These are phyloP conservation scores for Riptortus pedestris DNA, from an alignment of 1,140 invertebrate genomes.

Conservation along the genomic window DNA sequence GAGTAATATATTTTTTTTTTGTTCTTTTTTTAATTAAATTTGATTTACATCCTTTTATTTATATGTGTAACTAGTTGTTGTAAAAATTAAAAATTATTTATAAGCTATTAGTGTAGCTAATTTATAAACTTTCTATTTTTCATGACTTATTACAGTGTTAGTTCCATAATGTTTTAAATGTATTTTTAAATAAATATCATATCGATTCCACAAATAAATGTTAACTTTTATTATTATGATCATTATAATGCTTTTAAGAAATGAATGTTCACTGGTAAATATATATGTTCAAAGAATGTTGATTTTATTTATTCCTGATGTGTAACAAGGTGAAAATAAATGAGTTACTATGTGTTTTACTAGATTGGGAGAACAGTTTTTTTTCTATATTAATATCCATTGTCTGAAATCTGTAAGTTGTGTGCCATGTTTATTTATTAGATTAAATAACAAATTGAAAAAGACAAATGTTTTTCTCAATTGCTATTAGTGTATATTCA, in stretches of 20 bases:
- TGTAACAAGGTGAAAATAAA: too few species aligned
- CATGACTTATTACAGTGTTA: constrained; percentile 3
- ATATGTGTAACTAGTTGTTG: constrained; percentile 5
- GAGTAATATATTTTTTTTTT: neutral
- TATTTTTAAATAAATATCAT: constrained; percentile 12
- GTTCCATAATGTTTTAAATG: constrained; percentile 9
- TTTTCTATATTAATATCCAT: too few species aligned
- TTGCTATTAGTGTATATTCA: too few species aligned
- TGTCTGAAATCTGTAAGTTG: too few species aligned
- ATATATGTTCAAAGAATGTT: constrained; percentile 4
- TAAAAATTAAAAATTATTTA: constrained; percentile 3
- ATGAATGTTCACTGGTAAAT: constrained; percentile 9
- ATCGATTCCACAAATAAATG: constrained; percentile 2
- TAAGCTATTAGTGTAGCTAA: constrained; percentile 4
- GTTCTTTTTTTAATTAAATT: constrained; percentile 1
- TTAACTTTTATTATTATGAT: constrained; percentile 13
- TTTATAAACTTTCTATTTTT: constrained; percentile 11
- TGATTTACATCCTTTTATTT: neutral
- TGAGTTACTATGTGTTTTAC: too few species aligned
- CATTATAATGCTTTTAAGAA: constrained; percentile 2
- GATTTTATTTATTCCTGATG: too few species aligned
- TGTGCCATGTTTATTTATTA: too few species aligned
- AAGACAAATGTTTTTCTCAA: too few species aligned
- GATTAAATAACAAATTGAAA: too few species aligned
- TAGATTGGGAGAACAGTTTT: too few species aligned